Conservation (phyloP, 2,113 vertebrate genomes). For the Takifugu bimaculatus region DNA sequence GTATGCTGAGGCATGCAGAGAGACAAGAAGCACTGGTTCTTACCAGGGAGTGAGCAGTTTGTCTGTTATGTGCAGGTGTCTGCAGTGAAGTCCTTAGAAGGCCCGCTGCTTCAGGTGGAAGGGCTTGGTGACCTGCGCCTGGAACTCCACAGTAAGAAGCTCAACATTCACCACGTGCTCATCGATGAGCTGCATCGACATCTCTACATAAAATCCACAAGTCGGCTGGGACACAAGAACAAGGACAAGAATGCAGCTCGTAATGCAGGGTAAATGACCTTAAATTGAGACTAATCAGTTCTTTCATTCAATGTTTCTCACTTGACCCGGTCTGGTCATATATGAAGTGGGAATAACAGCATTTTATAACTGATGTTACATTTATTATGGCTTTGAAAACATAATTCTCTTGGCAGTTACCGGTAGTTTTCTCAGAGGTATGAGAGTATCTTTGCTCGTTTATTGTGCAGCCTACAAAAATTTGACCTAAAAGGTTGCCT, state of each 20-base stretch:
- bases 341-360: too few species aligned
- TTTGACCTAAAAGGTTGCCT: slow-evolving; percentile 22
- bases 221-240: slow-evolving; percentile 82
- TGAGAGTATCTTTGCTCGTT: slow-evolving; percentile 12
- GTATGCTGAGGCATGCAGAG: background rate
- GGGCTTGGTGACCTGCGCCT: slow-evolving; percentile 90
- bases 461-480: slow-evolving; percentile 16
- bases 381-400: background rate
- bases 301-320: background rate
- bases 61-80: slow-evolving; percentile 78
- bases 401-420: background rate
- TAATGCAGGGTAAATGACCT: slow-evolving; percentile 46
- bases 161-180: slow-evolving; percentile 94
- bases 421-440: slow-evolving; percentile 10
- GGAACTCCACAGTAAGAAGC: slow-evolving; percentile 97
- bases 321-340: too few species aligned
- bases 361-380: background rate
- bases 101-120: slow-evolving; percentile 91
- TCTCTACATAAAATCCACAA: slow-evolving; percentile 95
- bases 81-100: slow-evolving; percentile 90
- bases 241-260: slow-evolving; percentile 76
- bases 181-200: slow-evolving; percentile 96
- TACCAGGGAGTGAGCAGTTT: background rate
- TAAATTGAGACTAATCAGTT: background rate
- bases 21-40: background rate